Evolutionary conservation across 1,140 invertebrate species (phyloP), one percentile per base, ranked within the genome.

Genomic region (Drosophila repleta): DNA sequence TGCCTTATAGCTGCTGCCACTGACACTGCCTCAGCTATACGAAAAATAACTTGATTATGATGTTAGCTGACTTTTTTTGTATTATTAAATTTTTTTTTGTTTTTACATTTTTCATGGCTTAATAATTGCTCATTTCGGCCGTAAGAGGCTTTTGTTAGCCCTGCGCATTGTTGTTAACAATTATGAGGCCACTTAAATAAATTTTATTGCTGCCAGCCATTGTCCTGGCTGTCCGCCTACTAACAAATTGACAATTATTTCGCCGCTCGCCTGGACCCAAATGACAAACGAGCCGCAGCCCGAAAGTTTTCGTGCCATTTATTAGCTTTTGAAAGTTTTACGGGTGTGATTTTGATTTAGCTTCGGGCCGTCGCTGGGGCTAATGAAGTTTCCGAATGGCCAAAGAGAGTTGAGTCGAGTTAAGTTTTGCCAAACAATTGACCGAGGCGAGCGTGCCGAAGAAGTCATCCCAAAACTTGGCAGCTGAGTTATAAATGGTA

Each of bases 181-280:
- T 83, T 83, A 83, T 83, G 74, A 82, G 74, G 74, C 79, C 79
- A 83, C 79, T 83, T 83, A 82, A 82, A 82, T 82, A 82, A 74
- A 82, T 83, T 83, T 83, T 71, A 83, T 78, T 82, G 79, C 79
- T 64, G 70, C 65, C 79, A 72, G 74, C 35, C 79, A 60, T 70
- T 65, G 68, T 69, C 60, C 61, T 48, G n/a, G n/a, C n/a, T n/a
- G 46, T 24, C 26, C 69, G 69, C 61, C 72, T 67, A 62, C 78
- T 68, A 81, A 80, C 74, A 63, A 82, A 82, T 82, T 82, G 79
- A 82, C 79, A 82, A 82, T 82, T 82, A 81, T 81, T 74, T 72
- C 69, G 63, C 65, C 61, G 56, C 65, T 63, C 63, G 49, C 55
- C 45, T 8, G 58, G 48, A 37, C 43, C 20, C 43, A 82, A 74